A percentile compares a stretch with the other conserved stretches of the same genome.
Conservation (phyloP, 2,797 vertebrate genomes). For the Fratercula arctica region DNA sequence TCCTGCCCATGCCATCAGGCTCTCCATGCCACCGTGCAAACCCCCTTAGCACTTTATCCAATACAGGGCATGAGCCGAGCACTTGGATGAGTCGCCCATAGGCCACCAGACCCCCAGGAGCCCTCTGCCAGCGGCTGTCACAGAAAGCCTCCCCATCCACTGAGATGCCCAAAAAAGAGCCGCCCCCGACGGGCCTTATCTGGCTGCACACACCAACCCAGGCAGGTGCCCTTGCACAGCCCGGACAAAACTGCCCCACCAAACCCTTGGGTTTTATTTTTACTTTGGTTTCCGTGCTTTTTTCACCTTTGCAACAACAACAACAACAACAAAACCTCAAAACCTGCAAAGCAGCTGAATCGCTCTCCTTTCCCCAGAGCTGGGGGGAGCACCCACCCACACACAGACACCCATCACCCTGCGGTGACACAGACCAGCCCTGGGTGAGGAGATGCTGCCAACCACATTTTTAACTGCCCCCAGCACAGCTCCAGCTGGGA, state of each 20-base stretch:
- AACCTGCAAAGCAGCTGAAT: not conserved
- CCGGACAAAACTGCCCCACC: not conserved
- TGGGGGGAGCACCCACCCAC: not conserved
- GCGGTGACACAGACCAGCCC: not conserved
- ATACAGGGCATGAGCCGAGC: not conserved
- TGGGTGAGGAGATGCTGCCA: not conserved
- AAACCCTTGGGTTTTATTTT: not conserved
- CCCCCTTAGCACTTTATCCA: not conserved
- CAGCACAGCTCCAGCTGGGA: not conserved
- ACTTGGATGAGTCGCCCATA: not conserved
- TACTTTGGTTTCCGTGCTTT: rapidly evolving
- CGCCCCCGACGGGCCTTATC: rapidly evolving
- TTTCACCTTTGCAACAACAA: not conserved
- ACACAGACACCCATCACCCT: not conserved
- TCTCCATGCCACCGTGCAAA: not conserved
- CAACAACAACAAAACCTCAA: not conserved
- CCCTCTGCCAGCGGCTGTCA: rapidly evolving
- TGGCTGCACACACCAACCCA: not conserved
- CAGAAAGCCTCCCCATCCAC: not conserved
- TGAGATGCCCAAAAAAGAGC: not conserved
- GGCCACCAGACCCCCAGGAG: not conserved
- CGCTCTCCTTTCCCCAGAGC: not conserved
- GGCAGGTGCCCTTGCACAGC: not conserved
- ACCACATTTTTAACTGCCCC: not conserved
- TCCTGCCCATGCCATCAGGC: not conserved